Evolutionary conservation across 2,888 invertebrate genomes (phyloP).

Genomic region (Polyommatus icarus): DNA sequence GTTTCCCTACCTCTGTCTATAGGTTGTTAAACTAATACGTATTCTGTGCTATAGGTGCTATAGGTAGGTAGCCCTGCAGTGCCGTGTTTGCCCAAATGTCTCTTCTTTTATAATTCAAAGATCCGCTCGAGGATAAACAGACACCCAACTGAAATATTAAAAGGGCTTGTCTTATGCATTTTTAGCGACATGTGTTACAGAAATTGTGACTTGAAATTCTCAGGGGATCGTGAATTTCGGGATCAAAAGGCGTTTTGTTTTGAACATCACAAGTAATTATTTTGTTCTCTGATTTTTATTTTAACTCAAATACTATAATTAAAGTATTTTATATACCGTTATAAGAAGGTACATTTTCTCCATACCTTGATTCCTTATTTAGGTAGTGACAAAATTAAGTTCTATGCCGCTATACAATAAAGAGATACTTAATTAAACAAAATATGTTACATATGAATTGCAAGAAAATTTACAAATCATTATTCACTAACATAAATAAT

Average conservation of each 20-base stretch:
- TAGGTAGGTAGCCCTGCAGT: constrained; percentile 36
- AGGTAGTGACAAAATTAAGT: too few relatives aligned
- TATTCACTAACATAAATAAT: not conserved
- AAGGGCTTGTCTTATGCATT: constrained; percentile 43
- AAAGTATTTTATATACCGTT: too few relatives aligned
- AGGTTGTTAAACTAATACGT: too few relatives aligned
- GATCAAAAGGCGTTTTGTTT: not conserved
- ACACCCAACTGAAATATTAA: constrained; percentile 67
- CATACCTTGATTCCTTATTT: too few relatives aligned
- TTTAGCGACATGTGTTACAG: constrained; percentile 39
- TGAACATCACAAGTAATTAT: not conserved
- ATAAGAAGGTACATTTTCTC: too few relatives aligned
- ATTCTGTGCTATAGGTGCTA: too few relatives aligned
- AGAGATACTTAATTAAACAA: too few relatives aligned
- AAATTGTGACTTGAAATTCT: not conserved
- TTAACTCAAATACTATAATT: too few relatives aligned
- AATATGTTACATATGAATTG: too few relatives aligned
- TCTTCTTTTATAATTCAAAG: constrained; percentile 73
- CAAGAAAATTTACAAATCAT: too few relatives aligned
- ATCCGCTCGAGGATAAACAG: constrained; percentile 70
- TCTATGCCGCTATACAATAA: too few relatives aligned
- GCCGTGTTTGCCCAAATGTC: constrained; percentile 55
- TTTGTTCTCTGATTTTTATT: too few relatives aligned
- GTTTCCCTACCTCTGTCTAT: not conserved
- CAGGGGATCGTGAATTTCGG: not conserved